Evolutionary conservation across 2,888 invertebrate genomes (phyloP).

Genomic region (Eilema caniola): DNA sequence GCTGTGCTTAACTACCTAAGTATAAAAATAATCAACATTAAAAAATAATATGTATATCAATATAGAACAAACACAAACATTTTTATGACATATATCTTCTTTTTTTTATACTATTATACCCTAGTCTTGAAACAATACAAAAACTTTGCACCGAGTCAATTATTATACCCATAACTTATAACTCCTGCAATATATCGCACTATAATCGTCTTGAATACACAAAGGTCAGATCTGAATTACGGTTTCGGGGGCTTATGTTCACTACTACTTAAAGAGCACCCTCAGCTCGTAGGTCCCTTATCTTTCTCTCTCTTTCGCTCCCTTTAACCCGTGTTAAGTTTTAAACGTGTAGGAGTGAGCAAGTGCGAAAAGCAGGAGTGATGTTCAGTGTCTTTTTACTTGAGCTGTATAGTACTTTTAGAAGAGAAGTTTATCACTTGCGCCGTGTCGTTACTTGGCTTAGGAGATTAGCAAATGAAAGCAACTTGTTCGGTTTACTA

Average conservation of each 20-base stretch:
- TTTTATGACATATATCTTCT: no score
- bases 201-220: conserved; percentile 32
- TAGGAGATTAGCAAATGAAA: conserved; percentile 81
- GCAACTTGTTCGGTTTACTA: conserved; percentile 79
- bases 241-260: conserved; percentile 38
- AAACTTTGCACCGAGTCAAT: conserved; percentile 8
- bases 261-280: conserved; percentile 21
- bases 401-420: conserved; percentile 18
- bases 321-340: background rate
- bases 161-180: conserved; percentile 37
- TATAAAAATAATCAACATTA: background rate
- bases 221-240: conserved; percentile 41
- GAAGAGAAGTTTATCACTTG: conserved; percentile 71
- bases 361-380: background rate
- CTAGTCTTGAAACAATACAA: background rate
- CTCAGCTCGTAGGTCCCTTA: background rate
- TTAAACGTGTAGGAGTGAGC: background rate
- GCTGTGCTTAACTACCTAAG: background rate
- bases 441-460: conserved; percentile 72
- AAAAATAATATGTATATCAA: background rate
- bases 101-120: background rate
- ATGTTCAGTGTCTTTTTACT: background rate
- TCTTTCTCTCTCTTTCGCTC: background rate
- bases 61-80: no score
- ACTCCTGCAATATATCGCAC: conserved; percentile 31